These are phyloP conservation scores for Tetramorium bicarinatum DNA, from an alignment of 2,888 invertebrate species.

Conservation along the genomic window DNA sequence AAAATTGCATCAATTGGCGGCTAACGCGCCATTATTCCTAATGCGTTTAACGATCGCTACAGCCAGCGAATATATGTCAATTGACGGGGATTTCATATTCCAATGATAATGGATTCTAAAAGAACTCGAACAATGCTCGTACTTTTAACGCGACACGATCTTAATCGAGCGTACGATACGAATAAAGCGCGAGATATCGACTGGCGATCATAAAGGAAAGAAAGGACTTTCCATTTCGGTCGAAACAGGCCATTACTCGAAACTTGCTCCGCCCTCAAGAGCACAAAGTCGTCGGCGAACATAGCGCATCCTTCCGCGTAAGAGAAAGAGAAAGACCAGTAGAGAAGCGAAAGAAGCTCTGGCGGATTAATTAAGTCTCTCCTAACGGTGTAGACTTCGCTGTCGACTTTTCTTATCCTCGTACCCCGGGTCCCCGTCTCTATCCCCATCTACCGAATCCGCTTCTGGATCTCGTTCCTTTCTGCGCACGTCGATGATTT, in stretches of 20 bases:
- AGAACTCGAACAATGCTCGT: constrained; percentile 2
- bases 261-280: constrained; percentile 52
- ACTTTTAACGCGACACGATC: constrained; percentile 49
- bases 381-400: constrained; percentile 73
- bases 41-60: constrained; percentile 55
- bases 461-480: constrained; percentile 68
- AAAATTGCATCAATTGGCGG: constrained; percentile 57
- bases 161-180: constrained; percentile 42
- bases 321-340: constrained; percentile 48
- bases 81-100: constrained; percentile 4
- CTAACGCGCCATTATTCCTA: constrained; percentile 40
- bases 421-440: constrained; percentile 55
- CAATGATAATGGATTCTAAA: constrained; percentile 30
- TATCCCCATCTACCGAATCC: constrained; percentile 65
- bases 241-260: constrained; percentile 53
- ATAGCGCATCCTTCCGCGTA: constrained; percentile 64
- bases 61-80: constrained; percentile 17
- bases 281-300: constrained; percentile 62
- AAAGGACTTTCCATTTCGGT: constrained; percentile 49
- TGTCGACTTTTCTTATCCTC: constrained; percentile 75
- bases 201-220: constrained; percentile 37
- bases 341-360: constrained; percentile 67
- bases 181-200: constrained; percentile 51
- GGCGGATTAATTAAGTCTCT: constrained; percentile 78
- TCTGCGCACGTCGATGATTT: constrained; percentile 58